Percentiles rank a stretch among this genome's conserved stretches.
Conservation (phyloP, 2,113 vertebrate genomes). For the Nesogale talazaci region DNA sequence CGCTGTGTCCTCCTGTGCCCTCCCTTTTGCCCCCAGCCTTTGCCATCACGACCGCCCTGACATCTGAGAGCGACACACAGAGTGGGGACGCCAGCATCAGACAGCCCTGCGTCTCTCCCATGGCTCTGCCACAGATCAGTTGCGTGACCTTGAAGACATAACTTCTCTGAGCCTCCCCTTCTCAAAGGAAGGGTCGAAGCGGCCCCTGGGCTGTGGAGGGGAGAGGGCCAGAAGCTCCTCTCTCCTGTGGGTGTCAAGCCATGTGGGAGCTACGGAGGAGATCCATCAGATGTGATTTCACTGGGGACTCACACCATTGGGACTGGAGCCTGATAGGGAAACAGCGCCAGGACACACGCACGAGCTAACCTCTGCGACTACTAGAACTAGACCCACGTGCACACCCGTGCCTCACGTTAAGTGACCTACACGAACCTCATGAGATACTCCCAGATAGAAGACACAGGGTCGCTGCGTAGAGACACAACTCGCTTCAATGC, state of each 20-base stretch:
- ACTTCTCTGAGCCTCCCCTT: not conserved
- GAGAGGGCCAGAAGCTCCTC: not conserved
- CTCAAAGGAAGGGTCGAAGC: not conserved
- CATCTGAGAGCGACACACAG: not conserved
- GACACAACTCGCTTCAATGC: too few species aligned
- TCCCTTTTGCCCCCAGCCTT: not conserved
- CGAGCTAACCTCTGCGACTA: not conserved
- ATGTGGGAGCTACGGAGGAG: not conserved
- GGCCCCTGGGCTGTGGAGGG: not conserved
- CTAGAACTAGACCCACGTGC: not conserved
- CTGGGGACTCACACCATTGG: not conserved
- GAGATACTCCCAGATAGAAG: not conserved
- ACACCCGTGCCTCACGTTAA: not conserved
- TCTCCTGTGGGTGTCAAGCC: not conserved
- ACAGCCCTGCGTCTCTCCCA: not conserved
- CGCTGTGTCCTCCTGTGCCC: not conserved
- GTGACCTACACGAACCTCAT: not conserved
- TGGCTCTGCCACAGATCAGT: not conserved
- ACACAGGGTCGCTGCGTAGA: not conserved
- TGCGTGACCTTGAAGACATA: not conserved
- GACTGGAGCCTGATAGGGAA: not conserved
- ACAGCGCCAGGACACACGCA: not conserved
- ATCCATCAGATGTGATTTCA: not conserved
- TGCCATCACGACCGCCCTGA: not conserved
- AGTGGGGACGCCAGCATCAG: not conserved